Conservation (phyloP, 2,888 invertebrate species). For the Latrodectus elegans region DNA sequence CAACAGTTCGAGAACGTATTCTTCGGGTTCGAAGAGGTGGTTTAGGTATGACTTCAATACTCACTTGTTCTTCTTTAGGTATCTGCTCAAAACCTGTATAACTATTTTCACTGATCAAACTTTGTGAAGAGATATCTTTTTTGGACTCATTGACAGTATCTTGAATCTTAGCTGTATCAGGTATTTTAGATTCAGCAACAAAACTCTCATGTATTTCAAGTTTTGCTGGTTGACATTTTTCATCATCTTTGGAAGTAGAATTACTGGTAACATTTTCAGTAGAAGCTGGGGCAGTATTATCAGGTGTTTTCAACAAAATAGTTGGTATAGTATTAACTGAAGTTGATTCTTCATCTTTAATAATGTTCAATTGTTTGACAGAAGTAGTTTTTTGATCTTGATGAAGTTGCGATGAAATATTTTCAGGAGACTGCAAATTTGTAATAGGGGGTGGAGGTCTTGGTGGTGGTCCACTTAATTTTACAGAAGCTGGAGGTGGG, state of each 20-base stretch:
- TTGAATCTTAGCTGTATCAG: neutral
- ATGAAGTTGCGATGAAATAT: neutral
- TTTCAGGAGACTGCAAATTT: slow-evolving; percentile 4
- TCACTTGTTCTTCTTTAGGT: neutral
- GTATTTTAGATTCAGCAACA: neutral
- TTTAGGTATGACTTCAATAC: slow-evolving; percentile 30
- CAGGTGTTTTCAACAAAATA: neutral
- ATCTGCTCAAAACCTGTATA: neutral
- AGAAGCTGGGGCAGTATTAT: neutral
- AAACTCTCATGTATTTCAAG: neutral
- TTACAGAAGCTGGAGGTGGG: slow-evolving; percentile 31
- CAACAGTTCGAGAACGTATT: slow-evolving; percentile 66
- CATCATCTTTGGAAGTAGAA: neutral
- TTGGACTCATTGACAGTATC: neutral
- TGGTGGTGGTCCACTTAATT: slow-evolving; percentile 28
- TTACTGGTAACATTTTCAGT: neutral
- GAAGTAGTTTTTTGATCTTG: neutral
- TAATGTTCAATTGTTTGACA: neutral
- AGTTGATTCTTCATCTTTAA: neutral
- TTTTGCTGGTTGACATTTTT: neutral
- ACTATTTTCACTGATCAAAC: neutral
- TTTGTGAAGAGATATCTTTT: too few species aligned
- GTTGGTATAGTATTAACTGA: neutral
- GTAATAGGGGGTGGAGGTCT: slow-evolving; percentile 56
- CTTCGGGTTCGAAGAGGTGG: slow-evolving; percentile 55